A percentile compares a stretch with the other conserved stretches of the same genome.
phyloP scores from a whole-genome alignment of 2,888 invertebrate genomes.

The Bruchidius siliquastri region DNA sequence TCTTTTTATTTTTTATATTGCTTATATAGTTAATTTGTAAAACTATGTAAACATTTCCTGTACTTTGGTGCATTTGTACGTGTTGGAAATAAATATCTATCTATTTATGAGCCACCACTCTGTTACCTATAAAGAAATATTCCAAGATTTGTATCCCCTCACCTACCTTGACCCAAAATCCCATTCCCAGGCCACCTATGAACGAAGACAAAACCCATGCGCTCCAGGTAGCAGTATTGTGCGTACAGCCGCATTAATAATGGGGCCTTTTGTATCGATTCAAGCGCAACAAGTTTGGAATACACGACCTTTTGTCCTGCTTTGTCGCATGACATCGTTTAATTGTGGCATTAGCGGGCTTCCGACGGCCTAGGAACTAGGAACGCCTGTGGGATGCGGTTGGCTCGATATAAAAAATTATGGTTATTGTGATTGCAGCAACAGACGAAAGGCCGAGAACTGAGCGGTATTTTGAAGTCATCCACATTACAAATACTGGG shows the following conservation, averaged over 20 bases:
- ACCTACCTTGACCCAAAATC: not conserved
- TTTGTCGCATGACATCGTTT: not conserved
- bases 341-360: not conserved
- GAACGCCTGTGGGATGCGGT: not conserved
- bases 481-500: no score
- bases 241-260: not conserved
- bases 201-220: not conserved
- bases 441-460: not conserved
- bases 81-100: no score
- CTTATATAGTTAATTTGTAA: no score
- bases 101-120: no score
- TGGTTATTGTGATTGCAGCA: not conserved
- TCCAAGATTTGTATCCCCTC: not conserved
- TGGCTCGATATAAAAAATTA: not conserved
- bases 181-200: not conserved
- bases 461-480: not conserved
- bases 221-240: not conserved
- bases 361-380: not conserved
- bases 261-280: not conserved
- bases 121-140: no score
- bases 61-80: no score
- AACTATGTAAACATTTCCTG: no score
- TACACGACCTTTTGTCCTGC: not conserved
- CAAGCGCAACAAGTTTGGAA: not conserved
- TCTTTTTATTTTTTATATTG: no score